Evolutionary conservation across 2,113 vertebrate genomes (phyloP), one percentile per base, ranked within the genome.

Genomic region (Pithys albifrons): DNA sequence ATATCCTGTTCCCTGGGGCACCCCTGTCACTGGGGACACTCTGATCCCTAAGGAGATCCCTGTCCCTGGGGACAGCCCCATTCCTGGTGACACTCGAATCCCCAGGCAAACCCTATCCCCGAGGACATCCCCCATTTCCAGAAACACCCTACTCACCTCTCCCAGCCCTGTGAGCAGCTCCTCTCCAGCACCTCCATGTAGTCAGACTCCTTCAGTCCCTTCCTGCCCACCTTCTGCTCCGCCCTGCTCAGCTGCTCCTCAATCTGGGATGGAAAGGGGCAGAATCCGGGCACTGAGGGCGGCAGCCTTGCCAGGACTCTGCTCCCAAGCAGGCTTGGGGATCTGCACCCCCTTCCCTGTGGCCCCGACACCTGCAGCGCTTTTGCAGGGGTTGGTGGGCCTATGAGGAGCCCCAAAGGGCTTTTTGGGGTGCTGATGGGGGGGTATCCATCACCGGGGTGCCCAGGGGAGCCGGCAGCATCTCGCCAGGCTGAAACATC

Each of bases 111-210:
- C 19, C 7, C 16, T 2, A 6, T 14, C 19, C 8, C 49, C 0
- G 8, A 15, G 23, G 31, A 19, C 12, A 8, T 43, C 4, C 14
- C 29, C 7, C 4, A 4, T 25, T 14, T 64, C 59, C 35, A 7
- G 28, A 16, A n/a, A 41, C 2, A 2, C 6, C 16, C 29, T 0
- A 0, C 88, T 97, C 73, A 96, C 95, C 91, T 73, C 20, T 95
- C 93, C 95, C 96, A 97, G 64, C 70, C 71, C 91, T 93, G 91
- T 0, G 79, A 92, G 88, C 95, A 97, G 85, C 41, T 95, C 67
- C 72, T 88, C 75, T 95, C 95, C 94, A 95, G 72, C 74, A 91
- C 96, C 54, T 96, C 96, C 19, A 43, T 0, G 25, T 96, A 97
- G 62, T 97, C 95, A 0, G 93, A 58, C 66, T 97, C 95, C 1